phyloP scores from a whole-genome alignment of 2,113 vertebrate genomes.

The human (Homo sapiens) region GRCh38 chr1:90389501-90390000 shows the following conservation, averaged over 20 bases:
- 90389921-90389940: neutral
- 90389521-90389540: neutral
- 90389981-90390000: neutral
- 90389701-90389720: neutral
- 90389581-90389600: neutral
- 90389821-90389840: neutral
- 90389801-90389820: neutral
- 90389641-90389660: conserved; percentile 3
- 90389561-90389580: neutral
- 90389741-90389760: neutral
- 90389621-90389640: neutral
- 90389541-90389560: neutral
- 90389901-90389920: neutral
- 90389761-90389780: neutral
- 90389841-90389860: neutral
- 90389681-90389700: neutral
- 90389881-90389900: neutral
- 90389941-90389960: neutral
- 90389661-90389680: conserved; percentile 12
- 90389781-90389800: neutral
- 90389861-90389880: neutral
- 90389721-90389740: neutral
- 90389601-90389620: neutral
- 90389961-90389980: neutral
- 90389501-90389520: neutral